Evolutionary conservation across 2,888 invertebrate genomes (phyloP), one percentile per base, ranked within the genome.

Genomic region (Oligia strigilis): DNA sequence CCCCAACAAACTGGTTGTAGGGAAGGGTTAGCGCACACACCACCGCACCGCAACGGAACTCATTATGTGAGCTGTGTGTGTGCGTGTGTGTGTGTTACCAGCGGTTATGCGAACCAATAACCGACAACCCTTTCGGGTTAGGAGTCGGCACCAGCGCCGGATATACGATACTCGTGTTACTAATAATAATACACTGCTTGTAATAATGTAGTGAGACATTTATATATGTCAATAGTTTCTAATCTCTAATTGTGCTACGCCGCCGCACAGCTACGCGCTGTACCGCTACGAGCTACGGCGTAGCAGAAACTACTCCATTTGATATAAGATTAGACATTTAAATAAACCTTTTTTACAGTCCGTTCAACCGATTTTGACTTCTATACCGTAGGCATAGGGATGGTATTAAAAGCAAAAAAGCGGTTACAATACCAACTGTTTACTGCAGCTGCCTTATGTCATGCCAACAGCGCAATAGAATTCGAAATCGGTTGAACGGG

Each of bases 1-100:
- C 77, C 81, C 71, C 81, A 88, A 90, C 92, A 91, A 93, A 95
- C 95, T 92, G 95, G 94, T 94, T 94, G 91, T 87, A 89, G 89
- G 89, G 93, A 93, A 94, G 95, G 95, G 94, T 94, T 93, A 90
- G 89, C 90, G 36, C 87, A 84, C 93, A 87, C 88, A 90, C 92
- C 88, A 80, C 75, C 85, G 75, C 77, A 58, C 75, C 80, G 74
- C 88, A 67, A 72, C 82, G 79, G 81, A 81, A 80, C 82, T 88
- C 88, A 85, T 87, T 86, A 87, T 83, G 81, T 69, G 80, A 60
- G 70, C 49, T 71, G 73, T 8, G 19, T 23, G 84, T 67, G 85
- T 58, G 80, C 77, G 89, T 77, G 29, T 29, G 36, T 4, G 85
- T 78, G 88, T 80, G 88, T 78, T 79, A 80, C 62, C 85, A 84